Percentiles rank a stretch among this genome's conserved stretches.
phyloP scores from a whole-genome alignment of 2,113 vertebrate genomes.

The Steatornis caripensis region DNA sequence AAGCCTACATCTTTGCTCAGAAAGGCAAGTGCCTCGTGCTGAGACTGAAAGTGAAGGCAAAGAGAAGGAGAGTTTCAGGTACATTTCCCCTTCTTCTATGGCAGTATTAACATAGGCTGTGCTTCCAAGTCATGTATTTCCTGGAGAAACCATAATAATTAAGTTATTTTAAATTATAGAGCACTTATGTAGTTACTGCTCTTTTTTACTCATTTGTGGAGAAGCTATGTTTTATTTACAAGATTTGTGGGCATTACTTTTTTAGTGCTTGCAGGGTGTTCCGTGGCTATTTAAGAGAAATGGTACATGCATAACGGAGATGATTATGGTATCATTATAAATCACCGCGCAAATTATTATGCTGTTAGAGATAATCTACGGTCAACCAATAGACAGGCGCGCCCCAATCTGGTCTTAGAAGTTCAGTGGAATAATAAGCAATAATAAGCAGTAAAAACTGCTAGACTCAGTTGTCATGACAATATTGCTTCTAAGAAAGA shows the following conservation, averaged over 20 bases:
- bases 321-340: neutral
- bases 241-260: neutral
- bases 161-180: neutral
- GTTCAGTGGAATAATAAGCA: neutral
- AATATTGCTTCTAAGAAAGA: neutral
- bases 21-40: neutral
- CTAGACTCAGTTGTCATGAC: neutral
- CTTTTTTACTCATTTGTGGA: neutral
- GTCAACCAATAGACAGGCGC: neutral
- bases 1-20: neutral
- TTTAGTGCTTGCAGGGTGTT: neutral
- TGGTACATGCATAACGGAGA: neutral
- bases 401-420: neutral
- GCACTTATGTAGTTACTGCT: neutral
- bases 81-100: neutral
- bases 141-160: neutral
- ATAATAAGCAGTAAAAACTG: neutral
- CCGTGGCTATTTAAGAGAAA: neutral
- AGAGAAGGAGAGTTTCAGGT: neutral
- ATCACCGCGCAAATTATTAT: neutral
- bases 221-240: neutral
- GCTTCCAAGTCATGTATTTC: neutral
- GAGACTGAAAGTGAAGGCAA: neutral
- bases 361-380: neutral
- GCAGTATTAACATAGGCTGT: neutral